These are phyloP conservation scores for Melolontha melolontha DNA, from an alignment of 2,888 invertebrate species.

Conservation along the genomic window DNA sequence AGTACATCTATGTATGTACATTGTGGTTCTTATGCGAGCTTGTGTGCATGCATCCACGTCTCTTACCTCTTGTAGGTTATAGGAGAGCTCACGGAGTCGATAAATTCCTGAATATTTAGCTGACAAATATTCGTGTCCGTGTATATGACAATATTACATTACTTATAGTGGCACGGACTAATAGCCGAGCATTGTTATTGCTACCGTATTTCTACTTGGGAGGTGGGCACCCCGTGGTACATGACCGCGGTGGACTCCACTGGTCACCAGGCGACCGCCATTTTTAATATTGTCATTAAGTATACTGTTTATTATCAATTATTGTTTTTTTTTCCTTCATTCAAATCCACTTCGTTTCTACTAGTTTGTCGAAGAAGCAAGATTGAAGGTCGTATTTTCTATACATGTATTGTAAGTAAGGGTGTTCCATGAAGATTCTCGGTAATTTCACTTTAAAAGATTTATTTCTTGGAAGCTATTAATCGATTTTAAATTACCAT, in stretches of 20 bases:
- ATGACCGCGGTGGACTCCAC: conserved; percentile 54
- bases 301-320: conserved; percentile 52
- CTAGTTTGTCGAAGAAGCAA: too few relatives aligned
- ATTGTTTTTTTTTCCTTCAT: conserved; percentile 41
- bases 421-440: too few relatives aligned
- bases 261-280: conserved; percentile 55
- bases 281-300: conserved; percentile 63
- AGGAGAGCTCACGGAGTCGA: conserved; percentile 34
- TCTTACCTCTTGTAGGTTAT: too few relatives aligned
- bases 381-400: too few relatives aligned
- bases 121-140: conserved; percentile 55
- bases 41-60: too few relatives aligned
- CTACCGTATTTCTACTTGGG: conserved; percentile 65
- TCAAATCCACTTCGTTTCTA: not conserved
- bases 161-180: conserved; percentile 56
- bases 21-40: too few relatives aligned
- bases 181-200: conserved; percentile 59
- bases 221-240: conserved; percentile 58
- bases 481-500: too few relatives aligned
- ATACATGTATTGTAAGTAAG: too few relatives aligned
- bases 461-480: too few relatives aligned
- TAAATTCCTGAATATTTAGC: conserved; percentile 52
- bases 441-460: too few relatives aligned
- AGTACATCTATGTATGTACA: not conserved
- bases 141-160: conserved; percentile 56